phyloP scores from a whole-genome alignment of 2,113 vertebrate genomes.

The Pavo muticus region DNA sequence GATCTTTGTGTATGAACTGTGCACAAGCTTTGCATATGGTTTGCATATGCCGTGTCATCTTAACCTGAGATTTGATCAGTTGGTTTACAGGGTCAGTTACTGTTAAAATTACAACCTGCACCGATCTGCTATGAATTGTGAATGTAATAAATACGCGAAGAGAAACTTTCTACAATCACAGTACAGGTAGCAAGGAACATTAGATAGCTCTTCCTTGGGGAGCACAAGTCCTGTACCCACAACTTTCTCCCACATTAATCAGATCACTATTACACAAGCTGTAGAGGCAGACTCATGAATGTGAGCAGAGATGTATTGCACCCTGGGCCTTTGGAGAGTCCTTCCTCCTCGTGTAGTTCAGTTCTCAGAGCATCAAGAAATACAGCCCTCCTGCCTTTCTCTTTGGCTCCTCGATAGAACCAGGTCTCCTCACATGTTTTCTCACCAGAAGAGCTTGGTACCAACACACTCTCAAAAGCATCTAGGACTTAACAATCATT shows the following conservation, averaged over 20 bases:
- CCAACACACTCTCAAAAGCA: not conserved
- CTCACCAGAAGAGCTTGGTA: not conserved
- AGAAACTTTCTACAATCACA: not conserved
- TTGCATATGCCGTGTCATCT: constrained; percentile 15
- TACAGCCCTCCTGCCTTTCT: not conserved
- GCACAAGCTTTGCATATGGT: not conserved
- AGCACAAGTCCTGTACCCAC: accelerated
- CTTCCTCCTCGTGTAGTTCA: not conserved
- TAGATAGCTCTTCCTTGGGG: not conserved
- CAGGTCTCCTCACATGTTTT: not conserved
- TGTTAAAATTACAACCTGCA: constrained; percentile 29
- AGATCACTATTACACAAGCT: not conserved
- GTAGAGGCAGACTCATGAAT: not conserved
- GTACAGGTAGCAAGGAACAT: not conserved
- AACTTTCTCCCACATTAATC: not conserved
- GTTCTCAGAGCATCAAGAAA: not conserved
- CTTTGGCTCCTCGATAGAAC: not conserved
- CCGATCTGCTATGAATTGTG: not conserved
- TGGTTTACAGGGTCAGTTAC: constrained; percentile 23
- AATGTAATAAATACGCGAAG: constrained; percentile 16
- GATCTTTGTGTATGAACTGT: constrained; percentile 22
- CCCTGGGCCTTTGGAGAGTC: not conserved
- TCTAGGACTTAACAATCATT: not conserved
- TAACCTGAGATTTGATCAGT: constrained; percentile 49
- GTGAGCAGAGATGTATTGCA: not conserved